Conservation (phyloP, 2,888 invertebrate genomes). For the Sialis lutaria region DNA sequence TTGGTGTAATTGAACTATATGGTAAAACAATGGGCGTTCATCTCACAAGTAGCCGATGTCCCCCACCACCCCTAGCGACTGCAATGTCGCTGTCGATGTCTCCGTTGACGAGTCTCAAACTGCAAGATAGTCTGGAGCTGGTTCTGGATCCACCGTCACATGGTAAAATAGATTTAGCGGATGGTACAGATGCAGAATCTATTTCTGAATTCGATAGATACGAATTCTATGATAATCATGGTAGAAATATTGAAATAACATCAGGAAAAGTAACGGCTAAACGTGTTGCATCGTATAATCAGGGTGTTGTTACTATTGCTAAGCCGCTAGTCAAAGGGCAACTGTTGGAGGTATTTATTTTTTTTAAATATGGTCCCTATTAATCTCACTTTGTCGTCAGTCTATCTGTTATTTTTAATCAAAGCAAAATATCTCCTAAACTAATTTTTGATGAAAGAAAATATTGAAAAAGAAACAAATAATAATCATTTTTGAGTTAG, state of each 20-base stretch:
- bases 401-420: neutral
- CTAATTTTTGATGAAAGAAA: no score
- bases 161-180: slow-evolving; percentile 16
- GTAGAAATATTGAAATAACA: slow-evolving; percentile 58
- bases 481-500: no score
- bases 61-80: slow-evolving; percentile 28
- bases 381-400: no score
- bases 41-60: slow-evolving; percentile 45
- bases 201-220: slow-evolving; percentile 27
- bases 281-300: slow-evolving; percentile 68
- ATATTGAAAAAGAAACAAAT: no score
- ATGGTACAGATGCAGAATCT: slow-evolving; percentile 29
- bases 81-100: slow-evolving; percentile 16
- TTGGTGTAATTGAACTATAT: slow-evolving; percentile 66
- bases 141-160: slow-evolving; percentile 34
- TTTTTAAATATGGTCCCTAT: slow-evolving; percentile 4
- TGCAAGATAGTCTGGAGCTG: slow-evolving; percentile 43
- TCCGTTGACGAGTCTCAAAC: slow-evolving; percentile 28
- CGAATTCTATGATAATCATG: slow-evolving; percentile 68
- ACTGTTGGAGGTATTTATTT: slow-evolving; percentile 40
- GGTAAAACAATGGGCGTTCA: slow-evolving; percentile 64
- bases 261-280: slow-evolving; percentile 47
- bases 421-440: no score
- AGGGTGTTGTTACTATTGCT: slow-evolving; percentile 47
- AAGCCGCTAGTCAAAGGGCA: slow-evolving; percentile 48